phyloP scores from a whole-genome alignment of 2,888 invertebrate species.

The Leptinotarsa rubiginosa region DNA sequence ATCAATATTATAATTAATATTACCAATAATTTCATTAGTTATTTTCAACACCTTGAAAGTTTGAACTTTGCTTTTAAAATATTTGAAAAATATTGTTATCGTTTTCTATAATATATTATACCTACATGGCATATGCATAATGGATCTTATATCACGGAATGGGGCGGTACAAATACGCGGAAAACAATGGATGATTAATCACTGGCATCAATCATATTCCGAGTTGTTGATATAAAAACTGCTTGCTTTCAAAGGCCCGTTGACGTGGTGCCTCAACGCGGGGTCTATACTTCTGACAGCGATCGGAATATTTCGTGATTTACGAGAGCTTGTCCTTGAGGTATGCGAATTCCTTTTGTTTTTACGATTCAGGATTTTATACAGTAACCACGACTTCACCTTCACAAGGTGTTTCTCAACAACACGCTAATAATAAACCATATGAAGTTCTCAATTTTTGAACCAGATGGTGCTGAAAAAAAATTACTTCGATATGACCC shows the following conservation, averaged over 20 bases:
- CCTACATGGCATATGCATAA: constrained; percentile 9
- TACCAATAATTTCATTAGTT: no score
- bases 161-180: constrained; percentile 29
- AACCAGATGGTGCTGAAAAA: no score
- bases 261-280: constrained; percentile 36
- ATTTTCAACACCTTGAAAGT: no score
- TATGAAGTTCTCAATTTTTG: no score
- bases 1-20: no score
- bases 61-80: no score
- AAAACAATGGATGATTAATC: constrained; percentile 64
- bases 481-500: no score
- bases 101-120: not conserved
- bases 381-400: no score
- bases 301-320: constrained; percentile 34
- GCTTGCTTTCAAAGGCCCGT: constrained; percentile 31
- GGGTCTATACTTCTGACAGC: constrained; percentile 32
- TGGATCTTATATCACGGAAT: constrained; percentile 23
- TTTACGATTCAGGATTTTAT: no score
- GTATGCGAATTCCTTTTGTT: not conserved
- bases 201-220: constrained; percentile 66
- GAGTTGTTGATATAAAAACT: constrained; percentile 48
- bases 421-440: no score
- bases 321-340: constrained; percentile 31
- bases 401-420: no score
- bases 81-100: no score